These are phyloP conservation scores for Triplophysa yarkandensis DNA, from an alignment of 2,797 vertebrate genomes.

Conservation along the genomic window DNA sequence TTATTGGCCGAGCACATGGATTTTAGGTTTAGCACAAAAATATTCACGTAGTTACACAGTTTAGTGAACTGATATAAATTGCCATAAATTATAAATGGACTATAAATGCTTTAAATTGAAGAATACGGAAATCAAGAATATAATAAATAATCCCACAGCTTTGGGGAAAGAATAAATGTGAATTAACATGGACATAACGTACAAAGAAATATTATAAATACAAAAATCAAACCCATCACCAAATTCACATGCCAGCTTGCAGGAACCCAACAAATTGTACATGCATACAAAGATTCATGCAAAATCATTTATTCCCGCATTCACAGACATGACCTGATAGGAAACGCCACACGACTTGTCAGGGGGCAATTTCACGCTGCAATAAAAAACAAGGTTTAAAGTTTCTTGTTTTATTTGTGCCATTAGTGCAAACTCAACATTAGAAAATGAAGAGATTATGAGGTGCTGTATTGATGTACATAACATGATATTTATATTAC, in stretches of 20 bases:
- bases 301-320: background rate
- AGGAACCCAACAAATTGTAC: background rate
- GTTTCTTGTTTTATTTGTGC: slow-evolving; percentile 54
- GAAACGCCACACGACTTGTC: background rate
- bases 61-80: no score
- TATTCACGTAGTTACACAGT: no score
- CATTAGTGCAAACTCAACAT: slow-evolving; percentile 74
- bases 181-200: background rate
- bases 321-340: background rate
- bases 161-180: background rate
- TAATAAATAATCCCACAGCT: background rate
- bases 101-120: no score
- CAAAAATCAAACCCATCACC: slow-evolving; percentile 44
- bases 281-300: slow-evolving; percentile 10
- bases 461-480: slow-evolving; percentile 46
- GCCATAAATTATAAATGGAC: no score
- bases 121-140: no score
- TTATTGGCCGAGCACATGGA: background rate
- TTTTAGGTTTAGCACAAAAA: slow-evolving; percentile 5
- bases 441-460: slow-evolving; percentile 64
- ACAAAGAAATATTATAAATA: background rate
- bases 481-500: slow-evolving; percentile 2
- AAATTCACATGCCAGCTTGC: slow-evolving; percentile 21
- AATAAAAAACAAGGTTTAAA: slow-evolving; percentile 57
- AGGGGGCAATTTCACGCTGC: background rate